A percentile compares a stretch with the other conserved stretches of the same genome.
phyloP scores from a whole-genome alignment of 2,888 invertebrate species.

The Synanthedon andrenaeformis region DNA sequence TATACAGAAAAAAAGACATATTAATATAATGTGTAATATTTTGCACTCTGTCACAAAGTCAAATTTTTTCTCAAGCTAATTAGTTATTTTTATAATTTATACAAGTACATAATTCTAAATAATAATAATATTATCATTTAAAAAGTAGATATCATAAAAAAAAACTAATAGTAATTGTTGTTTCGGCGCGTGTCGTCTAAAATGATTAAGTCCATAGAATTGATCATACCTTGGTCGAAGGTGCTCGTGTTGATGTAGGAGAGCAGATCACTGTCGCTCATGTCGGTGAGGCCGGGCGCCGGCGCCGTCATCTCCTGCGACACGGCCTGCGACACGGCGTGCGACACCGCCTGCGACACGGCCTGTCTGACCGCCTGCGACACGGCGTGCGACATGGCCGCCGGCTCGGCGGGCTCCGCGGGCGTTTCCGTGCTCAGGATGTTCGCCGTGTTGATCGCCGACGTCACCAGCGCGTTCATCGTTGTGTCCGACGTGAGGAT shows the following conservation, averaged over 20 bases:
- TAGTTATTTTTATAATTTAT: too few species aligned
- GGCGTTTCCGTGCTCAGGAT: conserved; percentile 49
- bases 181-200: too few species aligned
- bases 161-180: too few species aligned
- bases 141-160: too few species aligned
- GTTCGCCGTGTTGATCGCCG: conserved; percentile 62
- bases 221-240: conserved; percentile 80
- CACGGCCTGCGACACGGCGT: conserved; percentile 61
- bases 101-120: too few species aligned
- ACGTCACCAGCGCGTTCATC: conserved; percentile 69
- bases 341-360: conserved; percentile 58
- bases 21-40: too few species aligned
- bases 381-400: conserved; percentile 64
- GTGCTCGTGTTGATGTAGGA: conserved; percentile 91
- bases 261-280: conserved; percentile 89
- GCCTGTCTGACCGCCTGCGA: conserved; percentile 62
- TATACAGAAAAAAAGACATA: too few species aligned
- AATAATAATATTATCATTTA: too few species aligned
- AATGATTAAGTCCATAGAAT: too few species aligned
- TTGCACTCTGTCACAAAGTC: too few species aligned
- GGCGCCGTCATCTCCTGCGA: conserved; percentile 71
- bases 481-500: conserved; percentile 74
- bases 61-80: too few species aligned
- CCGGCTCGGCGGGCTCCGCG: conserved; percentile 21
- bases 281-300: conserved; percentile 80